phyloP scores from a whole-genome alignment of 2,113 vertebrate species.

The Ceratotherium simum region DNA sequence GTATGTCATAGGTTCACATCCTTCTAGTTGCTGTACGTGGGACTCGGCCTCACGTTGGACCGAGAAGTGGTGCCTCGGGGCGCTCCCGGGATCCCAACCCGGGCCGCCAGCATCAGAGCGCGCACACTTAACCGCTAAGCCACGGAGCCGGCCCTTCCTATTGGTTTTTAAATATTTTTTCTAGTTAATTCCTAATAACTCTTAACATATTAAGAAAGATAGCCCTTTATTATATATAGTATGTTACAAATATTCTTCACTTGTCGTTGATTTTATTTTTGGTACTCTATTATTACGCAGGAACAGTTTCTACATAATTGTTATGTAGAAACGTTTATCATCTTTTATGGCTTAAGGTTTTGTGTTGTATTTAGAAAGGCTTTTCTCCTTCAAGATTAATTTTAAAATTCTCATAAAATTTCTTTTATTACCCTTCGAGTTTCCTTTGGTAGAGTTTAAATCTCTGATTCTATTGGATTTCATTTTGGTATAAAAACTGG shows the following conservation, averaged over 20 bases:
- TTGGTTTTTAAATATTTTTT: conserved; percentile 17
- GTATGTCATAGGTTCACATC: too few species aligned
- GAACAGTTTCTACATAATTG: conserved; percentile 7
- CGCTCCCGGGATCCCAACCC: too few species aligned
- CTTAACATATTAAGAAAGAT: not conserved
- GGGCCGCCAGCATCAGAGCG: too few species aligned
- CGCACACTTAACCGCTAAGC: too few species aligned
- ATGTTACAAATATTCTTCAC: not conserved
- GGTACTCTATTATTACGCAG: not conserved
- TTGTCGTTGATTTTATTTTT: not conserved
- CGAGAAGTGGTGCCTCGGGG: too few species aligned
- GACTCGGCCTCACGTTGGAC: too few species aligned
- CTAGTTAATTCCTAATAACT: not conserved
- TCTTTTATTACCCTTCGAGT: not conserved
- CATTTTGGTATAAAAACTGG: not conserved
- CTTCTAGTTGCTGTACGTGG: too few species aligned
- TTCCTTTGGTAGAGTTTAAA: conserved; percentile 5
- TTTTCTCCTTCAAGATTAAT: not conserved
- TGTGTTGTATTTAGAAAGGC: not conserved
- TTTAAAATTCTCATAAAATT: not conserved
- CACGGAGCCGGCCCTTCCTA: too few species aligned
- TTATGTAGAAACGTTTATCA: not conserved
- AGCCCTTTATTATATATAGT: not conserved
- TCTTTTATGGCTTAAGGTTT: not conserved
- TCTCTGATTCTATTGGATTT: conserved; percentile 28